phyloP scores from a whole-genome alignment of 2,113 vertebrate species.

The Embiotoca jacksoni region DNA sequence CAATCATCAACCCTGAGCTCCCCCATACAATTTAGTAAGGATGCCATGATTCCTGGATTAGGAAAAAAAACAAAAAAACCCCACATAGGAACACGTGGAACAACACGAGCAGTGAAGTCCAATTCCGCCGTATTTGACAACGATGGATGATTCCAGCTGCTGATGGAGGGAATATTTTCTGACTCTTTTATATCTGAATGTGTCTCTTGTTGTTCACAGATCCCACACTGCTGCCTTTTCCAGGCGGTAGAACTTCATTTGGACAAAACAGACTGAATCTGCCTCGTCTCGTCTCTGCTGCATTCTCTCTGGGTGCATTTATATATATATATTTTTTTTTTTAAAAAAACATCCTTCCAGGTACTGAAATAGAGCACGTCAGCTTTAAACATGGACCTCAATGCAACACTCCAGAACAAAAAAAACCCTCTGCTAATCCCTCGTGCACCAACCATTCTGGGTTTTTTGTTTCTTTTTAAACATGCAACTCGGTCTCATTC shows the following conservation, averaged over 20 bases:
- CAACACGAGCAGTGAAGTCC: no score
- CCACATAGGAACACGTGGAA: no score
- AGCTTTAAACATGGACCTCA: constrained; percentile 14
- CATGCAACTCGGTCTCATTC: constrained; percentile 38
- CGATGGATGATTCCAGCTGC: neutral
- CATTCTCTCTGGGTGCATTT: constrained; percentile 1
- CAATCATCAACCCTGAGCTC: neutral
- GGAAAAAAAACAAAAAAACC: no score
- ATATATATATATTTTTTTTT: neutral
- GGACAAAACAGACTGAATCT: constrained; percentile 15
- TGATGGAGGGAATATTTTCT: constrained; percentile 1
- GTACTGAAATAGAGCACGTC: constrained; percentile 2
- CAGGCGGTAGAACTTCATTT: neutral
- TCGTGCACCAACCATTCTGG: constrained; percentile 7
- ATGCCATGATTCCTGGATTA: neutral
- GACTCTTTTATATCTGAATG: neutral
- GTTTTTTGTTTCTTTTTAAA: constrained; percentile 25
- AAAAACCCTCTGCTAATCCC: neutral
- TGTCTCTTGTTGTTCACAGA: neutral
- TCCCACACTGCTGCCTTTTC: no score
- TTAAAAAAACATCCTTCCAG: neutral
- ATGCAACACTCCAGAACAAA: neutral
- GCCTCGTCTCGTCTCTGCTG: constrained; percentile 3
- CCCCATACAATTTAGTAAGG: neutral
- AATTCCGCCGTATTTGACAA: no score